A percentile compares a stretch with the other conserved stretches of the same genome.
phyloP scores from a whole-genome alignment of 2,888 invertebrate genomes.

The Melangyna quadrimaculata region DNA sequence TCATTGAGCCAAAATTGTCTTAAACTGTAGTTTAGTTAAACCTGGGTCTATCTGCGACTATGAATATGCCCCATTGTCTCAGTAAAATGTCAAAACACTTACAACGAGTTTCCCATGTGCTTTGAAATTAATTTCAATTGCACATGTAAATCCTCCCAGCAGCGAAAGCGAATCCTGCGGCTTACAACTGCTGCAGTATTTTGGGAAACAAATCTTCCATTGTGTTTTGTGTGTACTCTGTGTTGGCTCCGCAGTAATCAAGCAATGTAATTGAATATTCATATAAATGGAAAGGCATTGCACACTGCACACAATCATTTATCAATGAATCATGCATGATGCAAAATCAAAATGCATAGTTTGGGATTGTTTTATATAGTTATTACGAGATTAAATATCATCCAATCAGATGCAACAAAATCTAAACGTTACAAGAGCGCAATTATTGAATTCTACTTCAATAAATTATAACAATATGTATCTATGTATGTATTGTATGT shows the following conservation, averaged over 20 bases:
- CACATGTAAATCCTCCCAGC: background rate
- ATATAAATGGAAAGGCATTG: background rate
- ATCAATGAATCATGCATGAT: background rate
- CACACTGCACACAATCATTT: background rate
- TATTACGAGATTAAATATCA: background rate
- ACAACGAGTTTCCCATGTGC: background rate
- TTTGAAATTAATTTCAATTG: background rate
- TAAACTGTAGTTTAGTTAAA: too few relatives aligned
- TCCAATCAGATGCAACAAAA: background rate
- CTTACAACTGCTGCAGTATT: background rate
- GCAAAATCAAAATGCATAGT: background rate
- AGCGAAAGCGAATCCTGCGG: too few relatives aligned
- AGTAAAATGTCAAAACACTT: background rate
- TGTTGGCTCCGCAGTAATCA: background rate
- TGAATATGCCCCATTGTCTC: too few relatives aligned
- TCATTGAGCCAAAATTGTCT: too few relatives aligned
- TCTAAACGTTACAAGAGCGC: background rate
- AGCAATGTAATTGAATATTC: slow-evolving; percentile 11
- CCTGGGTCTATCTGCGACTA: too few relatives aligned
- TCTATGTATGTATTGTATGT: too few relatives aligned
- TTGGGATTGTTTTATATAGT: background rate
- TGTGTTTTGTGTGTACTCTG: background rate
- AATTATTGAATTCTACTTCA: background rate
- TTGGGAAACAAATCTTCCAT: background rate
- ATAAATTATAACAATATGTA: too few relatives aligned